phyloP scores from a whole-genome alignment of 2,113 vertebrate species.

The Rattus rattus region DNA sequence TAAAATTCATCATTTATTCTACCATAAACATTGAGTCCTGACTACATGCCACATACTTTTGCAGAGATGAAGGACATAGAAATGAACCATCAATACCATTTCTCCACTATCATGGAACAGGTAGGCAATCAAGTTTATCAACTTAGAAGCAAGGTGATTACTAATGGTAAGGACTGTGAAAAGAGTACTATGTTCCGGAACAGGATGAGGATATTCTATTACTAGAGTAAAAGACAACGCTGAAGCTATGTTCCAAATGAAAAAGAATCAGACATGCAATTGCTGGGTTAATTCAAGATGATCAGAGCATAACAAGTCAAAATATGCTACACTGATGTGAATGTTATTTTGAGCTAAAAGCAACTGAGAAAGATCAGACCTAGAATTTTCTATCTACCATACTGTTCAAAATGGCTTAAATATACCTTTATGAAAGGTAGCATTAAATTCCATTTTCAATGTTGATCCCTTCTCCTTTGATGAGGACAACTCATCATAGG shows the following conservation, averaged over 20 bases:
- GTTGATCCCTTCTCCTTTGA: not conserved
- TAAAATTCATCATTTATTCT: not conserved
- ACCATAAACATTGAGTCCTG: not conserved
- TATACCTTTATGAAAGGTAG: not conserved
- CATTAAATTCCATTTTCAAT: not conserved
- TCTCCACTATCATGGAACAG: not conserved
- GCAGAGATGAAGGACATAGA: too few species aligned
- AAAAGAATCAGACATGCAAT: not conserved
- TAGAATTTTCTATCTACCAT: not conserved
- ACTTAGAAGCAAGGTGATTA: too few species aligned
- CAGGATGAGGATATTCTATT: too few species aligned
- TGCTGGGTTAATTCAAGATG: not conserved
- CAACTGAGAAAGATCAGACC: not conserved
- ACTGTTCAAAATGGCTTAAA: not conserved
- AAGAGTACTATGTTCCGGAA: not conserved
- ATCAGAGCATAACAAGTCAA: too few species aligned
- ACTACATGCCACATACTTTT: not conserved
- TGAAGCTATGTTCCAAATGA: not conserved
- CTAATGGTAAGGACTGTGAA: not conserved
- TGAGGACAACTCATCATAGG: not conserved
- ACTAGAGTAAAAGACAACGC: not conserved
- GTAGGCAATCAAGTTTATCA: not conserved
- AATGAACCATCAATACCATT: not conserved
- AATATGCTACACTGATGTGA: not conserved
- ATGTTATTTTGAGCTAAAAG: not conserved